phyloP scores from a whole-genome alignment of 2,888 invertebrate genomes.

The Anthrax anthrax region DNA sequence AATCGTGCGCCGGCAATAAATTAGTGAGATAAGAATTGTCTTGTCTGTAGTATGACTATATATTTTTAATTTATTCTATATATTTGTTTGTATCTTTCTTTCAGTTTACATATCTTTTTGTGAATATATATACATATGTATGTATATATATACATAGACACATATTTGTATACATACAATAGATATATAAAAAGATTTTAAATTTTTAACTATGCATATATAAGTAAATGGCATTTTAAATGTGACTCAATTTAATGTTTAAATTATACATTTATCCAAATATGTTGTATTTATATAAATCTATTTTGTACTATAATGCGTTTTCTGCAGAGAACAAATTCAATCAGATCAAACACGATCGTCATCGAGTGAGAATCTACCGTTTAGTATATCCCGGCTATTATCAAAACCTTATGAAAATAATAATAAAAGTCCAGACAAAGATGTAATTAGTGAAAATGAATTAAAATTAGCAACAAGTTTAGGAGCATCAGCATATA shows the following conservation, averaged over 20 bases:
- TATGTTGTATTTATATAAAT: not conserved
- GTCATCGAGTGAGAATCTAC: conserved; percentile 40
- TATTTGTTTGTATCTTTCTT: not conserved
- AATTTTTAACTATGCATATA: conserved; percentile 5
- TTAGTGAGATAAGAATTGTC: conserved; percentile 8
- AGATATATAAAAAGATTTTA: not conserved
- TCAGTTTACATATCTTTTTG: too few relatives aligned
- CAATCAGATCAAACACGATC: conserved; percentile 37
- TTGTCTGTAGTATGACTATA: not conserved
- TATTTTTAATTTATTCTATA: not conserved
- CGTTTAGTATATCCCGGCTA: conserved; percentile 70
- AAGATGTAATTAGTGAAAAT: conserved; percentile 29
- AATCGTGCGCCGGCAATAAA: conserved; percentile 10
- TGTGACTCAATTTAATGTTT: conserved; percentile 6
- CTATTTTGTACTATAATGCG: conserved; percentile 20
- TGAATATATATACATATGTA: too few relatives aligned
- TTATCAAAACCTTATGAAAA: conserved; percentile 62
- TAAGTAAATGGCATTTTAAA: conserved; percentile 7
- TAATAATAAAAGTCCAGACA: conserved; percentile 24
- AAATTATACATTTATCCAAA: not conserved
- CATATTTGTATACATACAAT: not conserved
- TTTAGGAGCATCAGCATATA: conserved; percentile 31
- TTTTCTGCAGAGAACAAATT: conserved; percentile 33
- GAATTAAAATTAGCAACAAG: conserved; percentile 33
- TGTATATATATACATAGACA: too few relatives aligned